Percentiles rank a stretch among this genome's conserved stretches.
These are phyloP conservation scores for Vimba vimba DNA, from an alignment of 2,113 vertebrate genomes.

Conservation along the genomic window DNA sequence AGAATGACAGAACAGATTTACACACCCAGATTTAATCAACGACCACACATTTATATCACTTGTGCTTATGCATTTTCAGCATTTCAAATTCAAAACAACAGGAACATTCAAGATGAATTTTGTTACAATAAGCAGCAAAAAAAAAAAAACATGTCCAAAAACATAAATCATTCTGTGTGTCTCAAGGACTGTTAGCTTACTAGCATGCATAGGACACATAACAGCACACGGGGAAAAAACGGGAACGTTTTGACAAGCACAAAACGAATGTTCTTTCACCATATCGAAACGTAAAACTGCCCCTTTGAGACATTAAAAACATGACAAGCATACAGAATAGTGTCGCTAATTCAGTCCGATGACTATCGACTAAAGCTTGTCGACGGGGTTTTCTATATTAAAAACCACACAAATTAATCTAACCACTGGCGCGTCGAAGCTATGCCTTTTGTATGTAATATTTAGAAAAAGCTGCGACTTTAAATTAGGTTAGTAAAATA, in stretches of 20 bases:
- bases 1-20: background rate
- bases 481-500: background rate
- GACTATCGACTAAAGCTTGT: background rate
- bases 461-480: background rate
- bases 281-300: background rate
- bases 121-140: background rate
- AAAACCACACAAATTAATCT: background rate
- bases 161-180: slow-evolving; percentile 23
- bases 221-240: background rate
- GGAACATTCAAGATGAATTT: background rate
- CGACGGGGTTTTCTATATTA: background rate
- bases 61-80: background rate
- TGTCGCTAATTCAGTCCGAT: background rate
- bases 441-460: background rate
- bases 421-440: background rate
- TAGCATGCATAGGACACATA: slow-evolving; percentile 22
- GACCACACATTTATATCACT: background rate
- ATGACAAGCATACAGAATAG: background rate
- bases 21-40: background rate
- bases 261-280: background rate
- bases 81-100: background rate
- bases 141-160: background rate
- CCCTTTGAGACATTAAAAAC: background rate
- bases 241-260: background rate
- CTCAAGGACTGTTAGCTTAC: slow-evolving; percentile 29